Evolutionary conservation across 2,888 invertebrate species (phyloP).

Genomic region (Drosophila suboccidentalis): DNA sequence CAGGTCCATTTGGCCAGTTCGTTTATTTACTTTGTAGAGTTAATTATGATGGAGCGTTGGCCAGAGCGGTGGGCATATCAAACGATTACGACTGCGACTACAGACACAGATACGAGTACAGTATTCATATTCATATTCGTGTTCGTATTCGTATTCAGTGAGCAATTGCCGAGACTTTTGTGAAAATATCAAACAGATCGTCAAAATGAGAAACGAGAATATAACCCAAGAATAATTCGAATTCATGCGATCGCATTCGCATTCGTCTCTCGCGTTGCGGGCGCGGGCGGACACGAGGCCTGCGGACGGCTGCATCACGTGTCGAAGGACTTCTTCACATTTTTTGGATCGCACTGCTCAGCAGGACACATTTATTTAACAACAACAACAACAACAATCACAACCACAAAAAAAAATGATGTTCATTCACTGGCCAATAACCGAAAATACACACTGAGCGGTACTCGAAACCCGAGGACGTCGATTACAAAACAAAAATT

Average conservation of each 20-base stretch:
- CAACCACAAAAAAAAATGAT: neutral
- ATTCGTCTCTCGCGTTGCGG: slow-evolving; percentile 45
- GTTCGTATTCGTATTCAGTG: neutral
- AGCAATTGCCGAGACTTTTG: slow-evolving; percentile 12
- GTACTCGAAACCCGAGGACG: slow-evolving; percentile 25
- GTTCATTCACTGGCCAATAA: slow-evolving; percentile 10
- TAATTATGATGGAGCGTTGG: slow-evolving; percentile 76
- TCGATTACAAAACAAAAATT: slow-evolving; percentile 9
- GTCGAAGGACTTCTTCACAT: slow-evolving; percentile 54
- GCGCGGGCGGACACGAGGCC: slow-evolving; percentile 48
- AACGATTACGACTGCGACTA: slow-evolving; percentile 21
- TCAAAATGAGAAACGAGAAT: neutral
- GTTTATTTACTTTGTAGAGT: slow-evolving; percentile 80
- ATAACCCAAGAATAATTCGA: slow-evolving; percentile 1
- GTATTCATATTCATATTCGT: neutral
- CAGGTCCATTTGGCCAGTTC: slow-evolving; percentile 65
- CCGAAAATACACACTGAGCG: slow-evolving; percentile 1
- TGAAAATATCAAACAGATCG: slow-evolving; percentile 42
- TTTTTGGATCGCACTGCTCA: slow-evolving; percentile 34
- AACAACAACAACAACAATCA: slow-evolving; percentile 7
- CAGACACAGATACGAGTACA: neutral
- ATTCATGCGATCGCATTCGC: slow-evolving; percentile 49
- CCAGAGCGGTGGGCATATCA: slow-evolving; percentile 38
- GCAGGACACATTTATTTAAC: neutral
- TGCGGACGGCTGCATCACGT: slow-evolving; percentile 62